Percentiles rank a stretch among this genome's conserved stretches.
Evolutionary conservation across 1,140 invertebrate species (phyloP).

Genomic region (Aphaenogaster rudis): DNA sequence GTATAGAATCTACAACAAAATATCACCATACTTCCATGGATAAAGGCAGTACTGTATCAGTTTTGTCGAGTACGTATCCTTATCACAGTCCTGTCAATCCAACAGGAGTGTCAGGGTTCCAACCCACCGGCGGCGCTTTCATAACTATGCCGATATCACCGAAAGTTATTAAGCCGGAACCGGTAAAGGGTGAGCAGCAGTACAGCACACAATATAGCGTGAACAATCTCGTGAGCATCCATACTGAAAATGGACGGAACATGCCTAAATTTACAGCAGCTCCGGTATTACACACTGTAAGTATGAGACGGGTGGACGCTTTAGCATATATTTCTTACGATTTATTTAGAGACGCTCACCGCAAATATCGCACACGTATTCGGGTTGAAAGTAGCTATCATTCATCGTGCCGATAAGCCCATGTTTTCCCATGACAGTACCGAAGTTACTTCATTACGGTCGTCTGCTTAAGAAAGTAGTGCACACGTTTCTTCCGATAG

Average conservation of each 20-base stretch:
- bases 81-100: slow-evolving; percentile 92
- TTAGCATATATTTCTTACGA: slow-evolving; percentile 1
- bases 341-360: background rate
- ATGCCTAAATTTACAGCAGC: slow-evolving; percentile 83
- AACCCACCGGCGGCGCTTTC: slow-evolving; percentile 95
- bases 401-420: background rate
- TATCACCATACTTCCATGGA: slow-evolving; percentile 85
- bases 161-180: slow-evolving; percentile 86
- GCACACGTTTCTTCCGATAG: slow-evolving; percentile 17
- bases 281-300: slow-evolving; percentile 84
- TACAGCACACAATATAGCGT: slow-evolving; percentile 84
- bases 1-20: slow-evolving; percentile 86
- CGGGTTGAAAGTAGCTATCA: slow-evolving; percentile 1
- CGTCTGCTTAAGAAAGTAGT: slow-evolving; percentile 49
- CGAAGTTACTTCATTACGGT: background rate
- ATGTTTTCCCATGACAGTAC: background rate
- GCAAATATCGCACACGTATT: background rate
- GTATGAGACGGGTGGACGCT: slow-evolving; percentile 43
- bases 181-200: slow-evolving; percentile 82
- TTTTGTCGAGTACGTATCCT: slow-evolving; percentile 88
- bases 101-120: slow-evolving; percentile 93
- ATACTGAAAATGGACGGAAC: slow-evolving; percentile 84
- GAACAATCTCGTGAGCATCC: slow-evolving; percentile 83
- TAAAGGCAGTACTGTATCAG: slow-evolving; percentile 83
- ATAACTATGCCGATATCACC: slow-evolving; percentile 93